Evolutionary conservation across 2,113 vertebrate species (phyloP).

Genomic region (Hemiscyllium ocellatum): DNA sequence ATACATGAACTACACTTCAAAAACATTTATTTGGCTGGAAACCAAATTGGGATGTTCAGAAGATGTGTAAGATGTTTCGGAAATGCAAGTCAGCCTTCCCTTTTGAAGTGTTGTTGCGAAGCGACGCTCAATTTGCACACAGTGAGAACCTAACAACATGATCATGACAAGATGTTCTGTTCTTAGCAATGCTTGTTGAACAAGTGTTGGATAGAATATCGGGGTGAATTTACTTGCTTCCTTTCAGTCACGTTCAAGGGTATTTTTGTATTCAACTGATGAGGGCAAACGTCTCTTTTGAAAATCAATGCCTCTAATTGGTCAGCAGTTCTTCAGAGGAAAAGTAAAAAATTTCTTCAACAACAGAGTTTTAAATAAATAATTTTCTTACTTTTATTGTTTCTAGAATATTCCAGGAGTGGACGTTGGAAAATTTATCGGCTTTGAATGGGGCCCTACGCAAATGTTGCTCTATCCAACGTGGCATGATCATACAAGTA

Average conservation of each 20-base stretch:
- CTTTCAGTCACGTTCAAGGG: neutral
- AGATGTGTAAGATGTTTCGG: no score
- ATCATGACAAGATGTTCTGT: neutral
- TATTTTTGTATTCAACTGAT: neutral
- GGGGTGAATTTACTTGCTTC: neutral
- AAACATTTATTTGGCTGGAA: no score
- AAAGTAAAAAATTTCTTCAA: neutral
- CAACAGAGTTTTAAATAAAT: neutral
- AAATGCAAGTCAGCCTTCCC: no score
- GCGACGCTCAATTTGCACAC: no score
- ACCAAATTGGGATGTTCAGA: no score
- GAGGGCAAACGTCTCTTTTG: neutral
- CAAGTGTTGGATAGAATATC: neutral
- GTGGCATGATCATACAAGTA: slow-evolving; percentile 62
- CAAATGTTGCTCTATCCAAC: slow-evolving; percentile 84
- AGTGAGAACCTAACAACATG: no score
- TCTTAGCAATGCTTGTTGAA: neutral
- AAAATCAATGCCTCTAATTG: neutral
- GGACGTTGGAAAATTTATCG: slow-evolving; percentile 63
- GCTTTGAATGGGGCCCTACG: slow-evolving; percentile 86
- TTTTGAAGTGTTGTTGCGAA: no score
- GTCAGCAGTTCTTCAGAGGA: neutral
- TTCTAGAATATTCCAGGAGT: slow-evolving; percentile 69
- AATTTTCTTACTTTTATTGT: neutral
- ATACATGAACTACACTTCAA: no score